Evolutionary conservation across 2,888 invertebrate genomes (phyloP).

Genomic region (Mellilla xanthometata): DNA sequence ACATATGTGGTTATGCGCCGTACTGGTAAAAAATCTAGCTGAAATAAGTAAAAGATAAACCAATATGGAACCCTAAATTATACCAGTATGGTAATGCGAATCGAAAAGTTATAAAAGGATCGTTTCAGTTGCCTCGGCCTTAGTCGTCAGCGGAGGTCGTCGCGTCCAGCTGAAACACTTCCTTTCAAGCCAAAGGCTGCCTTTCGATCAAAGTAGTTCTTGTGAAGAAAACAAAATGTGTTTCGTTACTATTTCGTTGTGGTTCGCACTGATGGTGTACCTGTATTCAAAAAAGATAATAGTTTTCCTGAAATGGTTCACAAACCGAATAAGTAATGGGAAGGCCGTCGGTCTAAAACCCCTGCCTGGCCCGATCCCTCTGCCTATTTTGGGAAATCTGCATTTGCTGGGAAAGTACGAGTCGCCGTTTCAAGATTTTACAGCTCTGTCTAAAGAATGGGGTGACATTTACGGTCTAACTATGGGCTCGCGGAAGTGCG

Average conservation of each 20-base stretch:
- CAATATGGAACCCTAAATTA: too few relatives aligned
- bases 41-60: too few relatives aligned
- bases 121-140: too few relatives aligned
- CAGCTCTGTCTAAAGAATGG: conserved; percentile 85
- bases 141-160: conserved; percentile 46
- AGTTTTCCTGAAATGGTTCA: conserved; percentile 41
- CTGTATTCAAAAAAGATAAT: conserved; percentile 50
- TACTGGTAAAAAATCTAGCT: too few relatives aligned
- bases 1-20: too few relatives aligned
- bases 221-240: conserved; percentile 64
- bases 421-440: conserved; percentile 88
- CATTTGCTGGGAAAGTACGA: conserved; percentile 85
- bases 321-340: conserved; percentile 50
- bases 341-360: conserved; percentile 46
- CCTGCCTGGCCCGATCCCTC: conserved; percentile 85
- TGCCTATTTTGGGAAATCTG: conserved; percentile 87
- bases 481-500: conserved; percentile 86
- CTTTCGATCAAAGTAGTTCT: conserved; percentile 64
- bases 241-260: conserved; percentile 57
- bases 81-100: too few relatives aligned
- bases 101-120: too few relatives aligned
- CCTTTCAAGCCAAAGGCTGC: conserved; percentile 51
- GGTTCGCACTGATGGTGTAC: conserved; percentile 51
- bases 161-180: conserved; percentile 59
- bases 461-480: conserved; percentile 88